Base-by-base conservation (phyloP, 2,888 invertebrate species). In the Diadegma fenestrale region DNA sequence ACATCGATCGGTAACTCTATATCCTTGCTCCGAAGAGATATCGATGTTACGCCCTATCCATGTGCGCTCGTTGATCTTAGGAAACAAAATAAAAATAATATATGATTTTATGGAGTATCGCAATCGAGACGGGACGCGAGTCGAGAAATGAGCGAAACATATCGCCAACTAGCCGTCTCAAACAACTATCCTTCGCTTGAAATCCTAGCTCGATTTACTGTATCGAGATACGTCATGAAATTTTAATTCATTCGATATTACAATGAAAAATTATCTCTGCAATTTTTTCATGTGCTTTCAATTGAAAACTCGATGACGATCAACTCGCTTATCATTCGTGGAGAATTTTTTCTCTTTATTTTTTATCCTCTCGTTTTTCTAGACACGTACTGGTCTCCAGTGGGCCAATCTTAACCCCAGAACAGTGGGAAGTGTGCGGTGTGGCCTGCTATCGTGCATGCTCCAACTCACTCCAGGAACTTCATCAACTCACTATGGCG, bases 401-500 rank as follows among this genome's bases (percentile, higher is more conserved):
- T 30, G 98, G 97, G 2, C 96, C 97, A 90, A 95, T 98, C 58
- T 95, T 99, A 76, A 97, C 97, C 3, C 95, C 97, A 64, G 95
- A 96, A 76, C 97, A 98, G 94, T 99, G 99, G 99, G 96, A 97
- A 94, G 96, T 98, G 41, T 96, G 97, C 73, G 97, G 97, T 82
- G 96, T 96, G 64, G 97, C 97, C 64, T 95, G 99, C 81, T 97
- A 97, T 90, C 95, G 97, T 90, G 98, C 98, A 43, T 97, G 98
- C 89, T 96, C 96, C 45, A 96, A 97, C n/a, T 98, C 98, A 72
- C 96, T 99, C 77, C 97, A 97, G 87, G 98, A 98, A 48, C 94
- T 99, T 78, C 97, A 97, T 87, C 98, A 98, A 94, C 95, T 99
- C 54, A 98, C 98, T 81, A 96, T 97, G 90, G 98, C 98, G 51